Conservation (phyloP, 2,888 invertebrate genomes). For the Drosophila recens region DNA sequence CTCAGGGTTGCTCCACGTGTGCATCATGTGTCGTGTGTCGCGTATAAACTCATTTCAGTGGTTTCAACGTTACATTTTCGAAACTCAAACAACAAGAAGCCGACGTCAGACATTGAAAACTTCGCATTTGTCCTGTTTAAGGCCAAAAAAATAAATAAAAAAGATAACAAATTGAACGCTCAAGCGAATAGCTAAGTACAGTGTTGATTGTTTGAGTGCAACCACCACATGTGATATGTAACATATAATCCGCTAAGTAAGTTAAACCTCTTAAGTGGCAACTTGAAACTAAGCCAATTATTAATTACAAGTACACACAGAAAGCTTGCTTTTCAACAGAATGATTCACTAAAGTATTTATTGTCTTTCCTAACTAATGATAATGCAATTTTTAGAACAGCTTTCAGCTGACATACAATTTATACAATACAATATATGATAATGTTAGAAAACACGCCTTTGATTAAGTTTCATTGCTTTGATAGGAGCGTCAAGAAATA, state of each 20-base stretch:
- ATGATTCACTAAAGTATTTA: background rate
- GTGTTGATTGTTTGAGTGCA: slow-evolving; percentile 40
- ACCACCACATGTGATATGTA: slow-evolving; percentile 5
- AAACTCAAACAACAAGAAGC: slow-evolving; percentile 52
- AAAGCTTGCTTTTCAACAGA: background rate
- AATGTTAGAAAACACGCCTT: too few species aligned
- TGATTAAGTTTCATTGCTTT: background rate
- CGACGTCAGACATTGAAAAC: slow-evolving; percentile 32
- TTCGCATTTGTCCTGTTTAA: slow-evolving; percentile 28
- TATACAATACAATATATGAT: too few species aligned
- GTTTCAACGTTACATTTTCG: slow-evolving; percentile 48
- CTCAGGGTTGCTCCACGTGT: slow-evolving; percentile 3
- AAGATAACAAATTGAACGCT: slow-evolving; percentile 41
- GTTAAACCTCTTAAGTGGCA: slow-evolving; percentile 21
- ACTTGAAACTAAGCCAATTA: slow-evolving; percentile 30
- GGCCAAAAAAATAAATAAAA: background rate
- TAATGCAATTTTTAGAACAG: background rate
- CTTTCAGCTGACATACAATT: background rate
- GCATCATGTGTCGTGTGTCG: slow-evolving; percentile 26
- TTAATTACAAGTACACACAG: slow-evolving; percentile 20
- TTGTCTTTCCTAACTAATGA: background rate
- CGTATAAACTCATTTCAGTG: slow-evolving; percentile 54
- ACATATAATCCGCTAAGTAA: slow-evolving; percentile 27
- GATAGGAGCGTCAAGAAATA: background rate
- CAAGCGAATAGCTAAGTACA: slow-evolving; percentile 45